Base-by-base conservation (phyloP, 1,140 invertebrate species). In the Saccostrea glomerata region DNA sequence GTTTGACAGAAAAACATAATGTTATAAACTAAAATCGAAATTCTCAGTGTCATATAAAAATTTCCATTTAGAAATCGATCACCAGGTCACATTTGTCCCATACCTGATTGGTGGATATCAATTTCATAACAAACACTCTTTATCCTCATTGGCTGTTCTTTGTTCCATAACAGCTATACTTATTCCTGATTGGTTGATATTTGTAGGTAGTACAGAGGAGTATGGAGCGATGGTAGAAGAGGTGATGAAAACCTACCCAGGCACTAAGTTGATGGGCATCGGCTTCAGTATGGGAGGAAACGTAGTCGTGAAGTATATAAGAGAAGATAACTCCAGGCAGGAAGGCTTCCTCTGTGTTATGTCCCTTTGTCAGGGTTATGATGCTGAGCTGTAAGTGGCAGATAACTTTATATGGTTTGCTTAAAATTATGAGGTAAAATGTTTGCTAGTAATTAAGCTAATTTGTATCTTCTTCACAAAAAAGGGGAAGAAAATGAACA, bases 331-430 rank as follows among this genome's bases (percentile, higher is more conserved):
- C 0, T 82, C 84, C 5, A 90, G 94, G 77, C 93, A 95, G 89
- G 95, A 96, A 6, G 97, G 97, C 91, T 97, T 98, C 55, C 97
- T 98, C 89, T 97, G 97, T 85, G 98, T 97, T 7, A 97, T 98
- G 91, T 98, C 98, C 13, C 97, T 98, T 91, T 98, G 98, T 93
- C 98, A 98, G 95, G 98, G 98, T 89, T 98, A 98, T 94, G 97
- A 98, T 95, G 97, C 97, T 73, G 96, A 97, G 63, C 96, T 97
- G 98, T 98, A 96, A 97, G 96, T 90, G 15, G 25, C 47, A 47
- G 47, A 47, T 47, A 47, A 47, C 30, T 36, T 36, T 36, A 36
- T 36, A 36, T 36, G 30, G 30, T 47, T 47, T 47, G 47, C 47
- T 47, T 47, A 6, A 47, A 5, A 47, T 36, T 36, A 6, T 47